Evolutionary conservation across 2,888 invertebrate species (phyloP).

Genomic region (Phytoseiulus persimilis): DNA sequence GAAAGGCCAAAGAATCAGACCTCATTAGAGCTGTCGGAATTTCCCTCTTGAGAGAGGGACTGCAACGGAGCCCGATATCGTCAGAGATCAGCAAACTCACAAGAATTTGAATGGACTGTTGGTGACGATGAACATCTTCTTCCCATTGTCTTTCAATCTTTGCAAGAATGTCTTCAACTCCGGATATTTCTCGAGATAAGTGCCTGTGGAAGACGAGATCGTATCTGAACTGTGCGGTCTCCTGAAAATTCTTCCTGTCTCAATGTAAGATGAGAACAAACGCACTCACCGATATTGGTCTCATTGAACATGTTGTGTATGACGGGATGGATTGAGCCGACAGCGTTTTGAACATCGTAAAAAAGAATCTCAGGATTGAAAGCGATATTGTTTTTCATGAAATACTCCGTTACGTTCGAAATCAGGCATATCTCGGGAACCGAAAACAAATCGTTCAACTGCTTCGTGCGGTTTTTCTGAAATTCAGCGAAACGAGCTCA

Average conservation of each 20-base stretch:
- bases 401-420: conserved; percentile 38
- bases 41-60: too few relatives aligned
- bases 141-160: conserved; percentile 63
- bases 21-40: too few relatives aligned
- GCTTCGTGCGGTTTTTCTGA: conserved; percentile 39
- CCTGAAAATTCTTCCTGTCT: too few relatives aligned
- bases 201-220: conserved; percentile 45
- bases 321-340: conserved; percentile 74
- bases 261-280: too few relatives aligned
- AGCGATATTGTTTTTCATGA: conserved; percentile 36
- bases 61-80: too few relatives aligned
- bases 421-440: conserved; percentile 39
- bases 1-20: neutral
- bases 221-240: too few relatives aligned
- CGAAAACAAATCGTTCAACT: conserved; percentile 36
- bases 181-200: conserved; percentile 66
- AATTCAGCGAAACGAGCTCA: neutral
- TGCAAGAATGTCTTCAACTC: conserved; percentile 67
- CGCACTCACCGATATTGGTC: conserved; percentile 54
- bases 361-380: conserved; percentile 38
- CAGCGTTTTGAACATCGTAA: conserved; percentile 59
- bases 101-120: conserved; percentile 94
- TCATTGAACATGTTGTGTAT: conserved; percentile 82
- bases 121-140: conserved; percentile 87
- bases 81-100: too few relatives aligned